phyloP scores from a whole-genome alignment of 2,113 vertebrate genomes.

The Cyphomyrus plagiostoma region DNA sequence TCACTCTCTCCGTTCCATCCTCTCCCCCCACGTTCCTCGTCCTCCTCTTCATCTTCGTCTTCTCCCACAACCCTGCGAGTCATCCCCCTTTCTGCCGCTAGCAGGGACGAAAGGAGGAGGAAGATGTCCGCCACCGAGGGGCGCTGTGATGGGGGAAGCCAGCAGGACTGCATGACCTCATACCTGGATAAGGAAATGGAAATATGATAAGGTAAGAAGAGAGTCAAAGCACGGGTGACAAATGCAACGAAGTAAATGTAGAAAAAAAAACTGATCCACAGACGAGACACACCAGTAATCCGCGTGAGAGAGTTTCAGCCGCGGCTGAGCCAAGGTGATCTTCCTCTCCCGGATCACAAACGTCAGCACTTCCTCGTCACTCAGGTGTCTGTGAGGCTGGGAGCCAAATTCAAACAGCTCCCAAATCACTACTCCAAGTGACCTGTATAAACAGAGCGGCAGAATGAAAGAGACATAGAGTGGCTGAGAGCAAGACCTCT shows the following conservation, averaged over 20 bases:
- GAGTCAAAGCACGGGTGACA: neutral
- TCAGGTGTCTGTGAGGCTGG: slow-evolving; percentile 83
- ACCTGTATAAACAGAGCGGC: slow-evolving; percentile 57
- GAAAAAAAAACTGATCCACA: neutral
- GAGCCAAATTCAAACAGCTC: slow-evolving; percentile 87
- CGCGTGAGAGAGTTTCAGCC: slow-evolving; percentile 78
- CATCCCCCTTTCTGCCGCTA: slow-evolving; percentile 62
- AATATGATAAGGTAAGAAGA: neutral
- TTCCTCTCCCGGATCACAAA: slow-evolving; percentile 83
- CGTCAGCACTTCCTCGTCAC: slow-evolving; percentile 82
- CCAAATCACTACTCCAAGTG: slow-evolving; percentile 86
- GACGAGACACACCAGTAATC: slow-evolving; percentile 78
- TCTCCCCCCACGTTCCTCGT: slow-evolving; percentile 50
- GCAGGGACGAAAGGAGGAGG: slow-evolving; percentile 79
- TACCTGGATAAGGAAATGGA: slow-evolving; percentile 62
- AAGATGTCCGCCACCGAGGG: slow-evolving; percentile 78
- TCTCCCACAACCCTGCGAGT: slow-evolving; percentile 42
- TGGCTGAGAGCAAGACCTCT: slow-evolving; percentile 2
- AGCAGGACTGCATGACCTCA: slow-evolving; percentile 88
- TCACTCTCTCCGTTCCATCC: slow-evolving; percentile 59
- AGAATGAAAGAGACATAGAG: neutral
- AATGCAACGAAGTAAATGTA: neutral
- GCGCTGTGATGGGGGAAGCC: slow-evolving; percentile 75
- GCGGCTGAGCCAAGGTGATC: slow-evolving; percentile 78
- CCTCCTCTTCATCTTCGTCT: slow-evolving; percentile 58